Evolutionary conservation across 2,113 vertebrate species (phyloP).

Genomic region (Turdus rufiventris): DNA sequence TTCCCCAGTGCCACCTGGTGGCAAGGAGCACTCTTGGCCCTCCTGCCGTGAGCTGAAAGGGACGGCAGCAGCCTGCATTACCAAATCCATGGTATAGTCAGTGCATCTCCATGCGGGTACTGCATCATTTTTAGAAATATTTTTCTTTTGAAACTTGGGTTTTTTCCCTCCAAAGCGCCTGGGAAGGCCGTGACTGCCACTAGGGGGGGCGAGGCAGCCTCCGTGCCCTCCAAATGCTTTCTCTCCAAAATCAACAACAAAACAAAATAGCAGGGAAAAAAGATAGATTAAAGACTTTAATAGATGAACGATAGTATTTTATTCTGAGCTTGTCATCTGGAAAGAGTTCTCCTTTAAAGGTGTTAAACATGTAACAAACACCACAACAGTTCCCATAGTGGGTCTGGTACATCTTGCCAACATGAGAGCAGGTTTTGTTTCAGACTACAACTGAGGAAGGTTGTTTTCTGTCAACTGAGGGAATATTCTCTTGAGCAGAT

Average conservation of each 20-base stretch:
- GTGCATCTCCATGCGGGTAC: neutral
- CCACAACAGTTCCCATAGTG: neutral
- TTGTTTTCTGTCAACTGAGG: neutral
- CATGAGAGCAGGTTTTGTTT: neutral
- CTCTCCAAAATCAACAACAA: slow-evolving; percentile 10
- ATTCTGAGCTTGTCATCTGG: neutral
- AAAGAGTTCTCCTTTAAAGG: neutral
- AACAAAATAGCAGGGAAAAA: neutral
- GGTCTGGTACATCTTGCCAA: rapidly evolving
- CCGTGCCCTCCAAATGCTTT: neutral
- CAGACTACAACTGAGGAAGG: neutral
- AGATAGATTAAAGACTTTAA: neutral
- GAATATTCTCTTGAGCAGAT: neutral
- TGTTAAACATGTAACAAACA: neutral
- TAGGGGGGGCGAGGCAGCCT: slow-evolving; percentile 41
- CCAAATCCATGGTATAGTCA: neutral
- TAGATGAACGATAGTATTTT: neutral
- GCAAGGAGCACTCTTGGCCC: neutral
- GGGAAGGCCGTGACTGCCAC: neutral
- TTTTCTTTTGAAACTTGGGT: neutral
- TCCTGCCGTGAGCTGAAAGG: neutral
- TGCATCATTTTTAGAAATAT: neutral
- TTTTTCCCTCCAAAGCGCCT: neutral
- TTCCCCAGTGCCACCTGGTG: slow-evolving; percentile 41
- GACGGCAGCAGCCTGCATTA: neutral